Conservation (phyloP, 2,888 invertebrate genomes). For the Myopa tessellatipennis region DNA sequence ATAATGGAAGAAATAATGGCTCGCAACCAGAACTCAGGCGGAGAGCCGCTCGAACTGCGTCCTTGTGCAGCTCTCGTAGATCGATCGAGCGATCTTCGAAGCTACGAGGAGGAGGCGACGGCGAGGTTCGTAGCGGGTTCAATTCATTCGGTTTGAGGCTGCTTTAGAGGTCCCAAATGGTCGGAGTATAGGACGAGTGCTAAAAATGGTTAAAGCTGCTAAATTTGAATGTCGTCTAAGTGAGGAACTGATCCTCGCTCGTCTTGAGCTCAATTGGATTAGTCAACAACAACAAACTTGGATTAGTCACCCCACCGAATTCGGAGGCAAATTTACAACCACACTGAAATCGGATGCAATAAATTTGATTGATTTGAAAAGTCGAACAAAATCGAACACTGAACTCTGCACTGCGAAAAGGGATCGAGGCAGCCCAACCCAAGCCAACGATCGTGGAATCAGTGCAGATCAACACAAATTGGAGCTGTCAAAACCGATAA, state of each 20-base stretch:
- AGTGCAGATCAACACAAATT: slow-evolving; percentile 11
- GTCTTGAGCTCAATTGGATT: no score
- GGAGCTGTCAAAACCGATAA: slow-evolving; percentile 10
- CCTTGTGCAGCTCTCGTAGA: slow-evolving; percentile 15
- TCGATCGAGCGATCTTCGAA: slow-evolving; percentile 31
- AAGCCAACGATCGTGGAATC: background rate
- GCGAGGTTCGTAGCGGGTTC: background rate
- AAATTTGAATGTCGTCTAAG: no score
- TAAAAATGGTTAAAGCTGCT: no score
- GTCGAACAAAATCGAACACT: no score
- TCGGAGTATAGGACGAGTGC: no score
- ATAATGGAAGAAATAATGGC: slow-evolving; percentile 34
- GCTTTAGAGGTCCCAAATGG: no score
- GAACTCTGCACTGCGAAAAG: background rate
- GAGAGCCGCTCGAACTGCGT: slow-evolving; percentile 15
- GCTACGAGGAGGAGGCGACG: background rate
- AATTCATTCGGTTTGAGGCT: background rate
- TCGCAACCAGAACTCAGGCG: slow-evolving; percentile 12
- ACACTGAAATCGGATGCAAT: background rate
- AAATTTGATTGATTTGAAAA: slow-evolving; percentile 11
- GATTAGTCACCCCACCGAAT: background rate
- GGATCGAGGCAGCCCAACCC: background rate
- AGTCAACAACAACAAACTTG: background rate
- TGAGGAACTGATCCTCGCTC: no score
- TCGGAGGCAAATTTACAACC: no score